Percentiles rank a stretch among this genome's conserved stretches.
phyloP scores from a whole-genome alignment of 2,888 invertebrate species.

The Pseudococcus jackbeardsleyi region DNA sequence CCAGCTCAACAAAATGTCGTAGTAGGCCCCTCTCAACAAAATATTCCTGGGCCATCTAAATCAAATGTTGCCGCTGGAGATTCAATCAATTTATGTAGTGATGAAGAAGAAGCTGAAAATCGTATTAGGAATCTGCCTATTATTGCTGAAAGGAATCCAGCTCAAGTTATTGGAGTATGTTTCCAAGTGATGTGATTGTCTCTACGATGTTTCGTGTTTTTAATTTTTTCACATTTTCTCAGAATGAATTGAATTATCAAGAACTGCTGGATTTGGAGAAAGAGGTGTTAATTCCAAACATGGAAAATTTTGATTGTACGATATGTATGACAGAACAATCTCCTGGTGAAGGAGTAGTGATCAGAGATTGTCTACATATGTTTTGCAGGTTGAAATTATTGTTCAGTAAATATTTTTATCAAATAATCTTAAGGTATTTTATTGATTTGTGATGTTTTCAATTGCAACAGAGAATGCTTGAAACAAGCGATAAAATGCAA shows the following conservation, averaged over 20 bases:
- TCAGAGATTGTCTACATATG: slow-evolving; percentile 87
- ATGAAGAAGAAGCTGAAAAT: neutral
- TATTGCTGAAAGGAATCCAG: neutral
- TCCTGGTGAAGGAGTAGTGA: slow-evolving; percentile 79
- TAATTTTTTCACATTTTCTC: neutral
- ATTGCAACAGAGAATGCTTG: slow-evolving; percentile 75
- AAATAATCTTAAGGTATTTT: neutral
- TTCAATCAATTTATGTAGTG: neutral
- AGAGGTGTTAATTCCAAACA: slow-evolving; percentile 80
- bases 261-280: slow-evolving; percentile 81
- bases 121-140: neutral
- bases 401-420: slow-evolving; percentile 48
- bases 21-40: neutral
- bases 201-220: neutral
- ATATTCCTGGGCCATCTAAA: neutral
- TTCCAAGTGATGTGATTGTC: neutral
- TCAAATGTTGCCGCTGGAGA: neutral
- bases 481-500: slow-evolving; percentile 80
- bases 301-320: slow-evolving; percentile 83
- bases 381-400: slow-evolving; percentile 78
- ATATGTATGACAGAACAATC: slow-evolving; percentile 74
- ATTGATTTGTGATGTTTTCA: neutral
- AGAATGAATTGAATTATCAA: slow-evolving; percentile 71
- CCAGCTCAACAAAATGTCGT: neutral
- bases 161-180: neutral